Conservation (phyloP, 1,140 invertebrate genomes). For the Lordiphosa collinella region DNA sequence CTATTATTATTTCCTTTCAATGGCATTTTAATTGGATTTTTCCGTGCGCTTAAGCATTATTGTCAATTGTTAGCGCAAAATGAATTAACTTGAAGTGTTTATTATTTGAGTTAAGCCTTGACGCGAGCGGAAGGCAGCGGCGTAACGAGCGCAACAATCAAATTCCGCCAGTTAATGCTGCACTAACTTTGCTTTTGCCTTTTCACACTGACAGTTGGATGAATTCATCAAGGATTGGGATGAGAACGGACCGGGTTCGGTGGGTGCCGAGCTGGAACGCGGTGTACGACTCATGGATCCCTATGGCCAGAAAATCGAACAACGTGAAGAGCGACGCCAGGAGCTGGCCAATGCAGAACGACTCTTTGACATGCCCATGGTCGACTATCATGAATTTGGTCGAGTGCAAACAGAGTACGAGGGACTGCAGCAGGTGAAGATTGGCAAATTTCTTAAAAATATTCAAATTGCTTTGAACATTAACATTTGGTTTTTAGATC, state of each 20-base stretch:
- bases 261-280: conserved; percentile 87
- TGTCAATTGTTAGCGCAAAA: conserved; percentile 78
- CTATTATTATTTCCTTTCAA: conserved; percentile 79
- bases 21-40: conserved; percentile 80
- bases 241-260: conserved; percentile 87
- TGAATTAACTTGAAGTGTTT: conserved; percentile 79
- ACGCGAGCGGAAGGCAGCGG: conserved; percentile 3
- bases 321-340: conserved; percentile 84
- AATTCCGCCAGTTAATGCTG: conserved; percentile 11
- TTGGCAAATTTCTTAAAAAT: neutral
- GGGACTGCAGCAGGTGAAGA: conserved; percentile 82
- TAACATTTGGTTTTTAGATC: conserved; percentile 78
- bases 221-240: conserved; percentile 88
- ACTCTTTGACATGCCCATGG: conserved; percentile 90
- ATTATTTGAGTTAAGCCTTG: conserved; percentile 72
- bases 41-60: conserved; percentile 73
- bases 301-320: conserved; percentile 84
- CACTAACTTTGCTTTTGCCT: conserved; percentile 18
- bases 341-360: conserved; percentile 88
- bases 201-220: conserved; percentile 75
- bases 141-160: conserved; percentile 12
- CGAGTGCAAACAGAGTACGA: conserved; percentile 87
- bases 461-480: neutral
- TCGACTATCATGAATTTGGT: conserved; percentile 89
- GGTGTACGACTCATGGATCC: conserved; percentile 86